Evolutionary conservation across 2,888 invertebrate species (phyloP), one percentile per base, ranked within the genome.

Genomic region (Plusia festucae): DNA sequence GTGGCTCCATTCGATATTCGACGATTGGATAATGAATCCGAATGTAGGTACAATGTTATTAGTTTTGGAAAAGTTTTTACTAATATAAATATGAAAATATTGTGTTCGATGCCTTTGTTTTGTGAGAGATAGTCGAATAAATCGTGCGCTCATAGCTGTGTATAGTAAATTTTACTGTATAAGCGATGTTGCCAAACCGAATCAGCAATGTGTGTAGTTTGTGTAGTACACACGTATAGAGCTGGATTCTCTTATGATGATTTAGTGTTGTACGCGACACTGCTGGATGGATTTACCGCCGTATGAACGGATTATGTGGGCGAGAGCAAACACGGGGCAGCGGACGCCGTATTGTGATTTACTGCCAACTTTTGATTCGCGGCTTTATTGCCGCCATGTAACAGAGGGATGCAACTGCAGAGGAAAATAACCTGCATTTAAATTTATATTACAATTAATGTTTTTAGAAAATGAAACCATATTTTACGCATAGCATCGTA

Each of bases 251-350:
- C 94, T 94, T 94, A 95, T 94, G 94, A 94, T 94, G 94, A 95
- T 95, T 94, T 95, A 95, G 91, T 90, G 85, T 81, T 84, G 91
- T 86, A 82, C 90, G 91, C 92, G 92, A 93, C 94, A 92, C 87
- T 87, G 89, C 80, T 88, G 91, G 94, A 95, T 93, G 94, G 94
- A 95, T 95, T 95, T 95, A 95, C 93, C 88, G 94, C 88, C 92
- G 90, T 90, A 93, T 91, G 92, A 94, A 93, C 92, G 94, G 94
- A 94, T 95, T 95, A 95, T 93, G 94, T 95, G 94, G 94, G 94
- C 94, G 94, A 94, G 91, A 89, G 94, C 94, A 95, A 95, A 95
- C 94, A 94, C 91, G 92, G 91, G 92, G 91, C 93, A 91, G 90
- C 90, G 91, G 88, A 89, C 94, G 93, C 93, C 93, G 91, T 93